phyloP scores from a whole-genome alignment of 2,888 invertebrate species.

The Orthosia gothica region DNA sequence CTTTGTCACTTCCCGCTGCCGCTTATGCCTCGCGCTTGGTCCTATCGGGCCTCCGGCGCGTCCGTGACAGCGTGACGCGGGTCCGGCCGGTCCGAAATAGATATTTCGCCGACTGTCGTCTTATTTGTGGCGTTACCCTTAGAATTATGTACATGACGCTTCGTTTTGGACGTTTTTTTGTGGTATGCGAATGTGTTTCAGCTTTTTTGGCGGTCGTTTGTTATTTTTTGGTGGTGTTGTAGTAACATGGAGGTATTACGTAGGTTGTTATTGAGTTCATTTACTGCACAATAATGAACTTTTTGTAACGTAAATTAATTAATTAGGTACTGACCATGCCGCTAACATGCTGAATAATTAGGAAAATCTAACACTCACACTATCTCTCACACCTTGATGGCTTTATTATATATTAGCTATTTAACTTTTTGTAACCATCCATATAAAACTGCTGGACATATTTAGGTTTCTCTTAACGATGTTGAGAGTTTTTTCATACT shows the following conservation, averaged over 20 bases:
- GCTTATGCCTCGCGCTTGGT: conserved; percentile 61
- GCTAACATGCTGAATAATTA: background rate
- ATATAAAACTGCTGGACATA: too few relatives aligned
- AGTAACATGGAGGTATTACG: background rate
- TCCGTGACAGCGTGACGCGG: conserved; percentile 88
- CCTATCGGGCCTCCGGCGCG: conserved; percentile 72
- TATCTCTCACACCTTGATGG: too few relatives aligned
- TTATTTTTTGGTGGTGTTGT: conserved; percentile 39
- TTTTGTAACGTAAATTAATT: background rate
- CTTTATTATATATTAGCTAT: too few relatives aligned
- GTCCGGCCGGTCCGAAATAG: conserved; percentile 89
- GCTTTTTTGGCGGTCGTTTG: conserved; percentile 25
- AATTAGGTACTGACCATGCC: background rate
- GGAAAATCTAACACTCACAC: too few relatives aligned
- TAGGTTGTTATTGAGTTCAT: background rate
- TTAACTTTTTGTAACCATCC: too few relatives aligned
- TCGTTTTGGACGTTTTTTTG: conserved; percentile 66
- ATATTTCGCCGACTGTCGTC: conserved; percentile 86
- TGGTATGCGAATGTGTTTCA: conserved; percentile 52
- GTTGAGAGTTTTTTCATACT: too few relatives aligned
- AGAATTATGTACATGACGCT: conserved; percentile 78
- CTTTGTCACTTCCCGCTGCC: conserved; percentile 56
- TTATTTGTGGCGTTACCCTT: conserved; percentile 79
- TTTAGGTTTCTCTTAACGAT: too few relatives aligned
- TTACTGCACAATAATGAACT: background rate